Base-by-base conservation (phyloP, 2,888 invertebrate genomes). In the Drosophila kanekoi region DNA sequence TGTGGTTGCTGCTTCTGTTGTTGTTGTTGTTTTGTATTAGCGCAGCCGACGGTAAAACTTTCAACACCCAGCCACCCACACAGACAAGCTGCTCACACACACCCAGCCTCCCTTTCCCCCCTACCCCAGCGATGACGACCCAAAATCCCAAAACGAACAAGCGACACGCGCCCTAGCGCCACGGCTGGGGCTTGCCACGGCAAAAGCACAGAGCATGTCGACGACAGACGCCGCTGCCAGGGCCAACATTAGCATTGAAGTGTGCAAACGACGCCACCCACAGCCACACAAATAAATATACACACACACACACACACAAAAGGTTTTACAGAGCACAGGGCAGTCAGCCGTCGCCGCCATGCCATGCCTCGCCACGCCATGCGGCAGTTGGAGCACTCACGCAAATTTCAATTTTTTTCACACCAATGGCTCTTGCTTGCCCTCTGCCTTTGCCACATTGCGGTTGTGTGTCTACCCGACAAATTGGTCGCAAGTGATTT, bases 391-490 rank as follows among this genome's bases (percentile, higher is more conserved):
- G 71, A 82, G 84, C 88, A 88, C 88, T 85, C 87, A 83, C 87
- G 81, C 89, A 87, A 88, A 89, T 86, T 89, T 82, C 88, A 86
- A 84, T 89, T 90, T 90, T 90, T 90, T 91, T 91, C 90, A 91
- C 91, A 90, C 91, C 90, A 90, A 83, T 86, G 87, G 87, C 88
- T 87, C 82, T 77, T 68, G 80, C 75, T 89, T 85, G 81, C 86
- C 87, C 83, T 87, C 79, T 81, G 74, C 73, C 85, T 69, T 75
- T 84, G 86, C 83, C 84, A 87, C 89, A 82, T 78, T 83, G 87
- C 70, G 77, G 84, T 79, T 59, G 63, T 70, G 60, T 57, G 70
- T 73, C 40, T 62, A 87, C 61, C 73, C 75, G 67, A 79, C 83
- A 78, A 79, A 78, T 58, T 57, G 54, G 63, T 82, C 73, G 45